Percentiles rank a stretch among this genome's conserved stretches.
Conservation (phyloP, 2,113 vertebrate species). For the Myocastor coypus region DNA sequence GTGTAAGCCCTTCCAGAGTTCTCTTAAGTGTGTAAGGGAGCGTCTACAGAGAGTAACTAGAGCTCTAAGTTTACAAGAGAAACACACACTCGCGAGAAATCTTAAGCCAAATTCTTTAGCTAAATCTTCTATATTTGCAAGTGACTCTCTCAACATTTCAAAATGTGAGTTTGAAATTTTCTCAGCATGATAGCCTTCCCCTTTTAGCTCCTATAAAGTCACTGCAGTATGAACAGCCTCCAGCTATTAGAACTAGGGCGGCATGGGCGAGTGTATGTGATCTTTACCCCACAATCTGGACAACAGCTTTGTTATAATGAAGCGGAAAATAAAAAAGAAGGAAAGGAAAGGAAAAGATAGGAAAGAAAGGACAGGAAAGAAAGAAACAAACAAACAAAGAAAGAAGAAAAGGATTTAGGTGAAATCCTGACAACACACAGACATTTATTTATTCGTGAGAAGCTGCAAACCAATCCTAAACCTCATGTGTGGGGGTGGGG, state of each 20-base stretch:
- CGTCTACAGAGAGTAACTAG: background rate
- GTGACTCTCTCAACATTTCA: background rate
- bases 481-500: background rate
- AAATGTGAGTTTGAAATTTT: conserved; percentile 6
- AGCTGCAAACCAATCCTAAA: background rate
- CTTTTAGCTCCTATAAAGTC: background rate
- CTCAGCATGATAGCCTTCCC: background rate
- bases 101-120: background rate
- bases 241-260: background rate
- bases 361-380: too few species aligned
- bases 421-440: background rate
- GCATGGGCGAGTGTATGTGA: background rate
- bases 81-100: background rate
- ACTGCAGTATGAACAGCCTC: background rate
- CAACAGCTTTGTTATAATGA: background rate
- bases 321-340: too few species aligned
- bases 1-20: background rate
- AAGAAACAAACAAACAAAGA: too few species aligned
- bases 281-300: background rate
- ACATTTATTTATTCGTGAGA: conserved; percentile 1
- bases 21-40: background rate
- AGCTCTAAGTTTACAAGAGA: background rate
- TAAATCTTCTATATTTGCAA: conserved; percentile 7
- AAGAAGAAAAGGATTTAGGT: background rate
- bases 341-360: too few species aligned